Base-by-base conservation (phyloP, 2,888 invertebrate species). In the Nemotelus pantherinus region DNA sequence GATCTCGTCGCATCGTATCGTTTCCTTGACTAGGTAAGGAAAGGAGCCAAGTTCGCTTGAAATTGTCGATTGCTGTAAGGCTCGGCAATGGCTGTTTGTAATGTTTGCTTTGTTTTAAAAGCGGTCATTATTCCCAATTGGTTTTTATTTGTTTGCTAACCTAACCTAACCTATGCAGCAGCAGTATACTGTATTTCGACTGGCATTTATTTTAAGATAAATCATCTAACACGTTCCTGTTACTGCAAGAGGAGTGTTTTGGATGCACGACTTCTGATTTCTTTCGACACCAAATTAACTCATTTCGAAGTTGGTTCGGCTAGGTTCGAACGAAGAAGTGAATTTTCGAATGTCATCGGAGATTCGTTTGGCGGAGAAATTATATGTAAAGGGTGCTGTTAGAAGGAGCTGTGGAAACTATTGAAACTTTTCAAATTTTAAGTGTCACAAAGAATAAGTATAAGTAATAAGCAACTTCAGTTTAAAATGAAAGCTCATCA, bases 201-300 rank as follows among this genome's bases (percentile, higher is more conserved):
- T 41, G 58, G 58, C 58, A 72, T 75, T 75, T 75, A 58, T 58
- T 72, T 55, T 60, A 55, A 76, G 76, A 64, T 76, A 76, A 76
- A 76, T 76, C 65, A 53, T 76, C 65, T 65, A 76, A 76, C 76
- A 76, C 76, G 76, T 76, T 76, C 76, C 76, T 71, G 50, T 44
- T 58, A 44, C 55, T 25, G 25, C 25, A 25, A 25, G 25, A 55
- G 70, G 65, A 76, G 76, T 76, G 63, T 65, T 65, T 25, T 76
- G 76, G 76, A 76, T 76, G 76, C 76, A 76, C 76, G 76, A 64
- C 63, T 65, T 76, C 60, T 76, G 76, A 76, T 76, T 74, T 64
- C 76, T 55, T 60, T 65, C 76, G 65, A 76, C 76, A 76, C 76
- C 76, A 76, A 76, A 76, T 76, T 76, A 76, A 76, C 76, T 76